A percentile compares a stretch with the other conserved stretches of the same genome.
Conservation (phyloP, 1,140 invertebrate species). For the Platorchestia sp. region DNA sequence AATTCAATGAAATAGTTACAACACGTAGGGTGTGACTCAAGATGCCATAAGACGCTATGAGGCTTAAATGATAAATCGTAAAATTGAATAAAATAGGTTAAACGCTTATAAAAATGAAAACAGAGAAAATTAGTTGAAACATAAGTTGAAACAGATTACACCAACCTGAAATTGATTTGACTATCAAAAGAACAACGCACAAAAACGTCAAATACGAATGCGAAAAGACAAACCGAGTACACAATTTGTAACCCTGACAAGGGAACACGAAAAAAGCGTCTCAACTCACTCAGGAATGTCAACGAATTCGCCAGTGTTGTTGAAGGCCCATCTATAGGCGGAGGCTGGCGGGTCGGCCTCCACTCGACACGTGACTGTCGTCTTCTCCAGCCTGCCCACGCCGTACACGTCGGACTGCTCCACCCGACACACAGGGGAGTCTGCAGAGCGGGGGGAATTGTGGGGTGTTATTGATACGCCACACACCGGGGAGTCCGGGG, state of each 20-base stretch:
- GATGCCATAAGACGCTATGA: no score
- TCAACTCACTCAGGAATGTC: constrained; percentile 62
- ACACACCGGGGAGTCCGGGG: constrained; percentile 3
- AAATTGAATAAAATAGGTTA: no score
- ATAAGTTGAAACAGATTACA: not conserved
- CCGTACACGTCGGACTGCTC: constrained; percentile 65
- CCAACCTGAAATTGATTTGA: not conserved
- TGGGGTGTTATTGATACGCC: not conserved
- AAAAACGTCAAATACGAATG: not conserved
- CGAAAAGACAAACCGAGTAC: no score
- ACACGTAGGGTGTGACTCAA: no score
- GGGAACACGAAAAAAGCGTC: no score
- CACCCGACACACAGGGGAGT: constrained; percentile 64
- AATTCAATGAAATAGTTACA: no score
- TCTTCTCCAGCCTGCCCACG: constrained; percentile 64
- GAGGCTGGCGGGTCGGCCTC: constrained; percentile 67
- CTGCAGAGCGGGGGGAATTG: constrained; percentile 46
- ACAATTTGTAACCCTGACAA: no score
- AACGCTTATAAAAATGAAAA: not conserved
- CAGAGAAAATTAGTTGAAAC: not conserved
- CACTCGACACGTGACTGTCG: constrained; percentile 67
- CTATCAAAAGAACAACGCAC: not conserved
- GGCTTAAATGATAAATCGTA: no score
- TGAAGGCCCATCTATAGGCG: constrained; percentile 67
- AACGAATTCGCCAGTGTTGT: constrained; percentile 66